A percentile compares a stretch with the other conserved stretches of the same genome.
Conservation (phyloP, 2,797 vertebrate species). For the Taeniopygia guttata region DNA sequence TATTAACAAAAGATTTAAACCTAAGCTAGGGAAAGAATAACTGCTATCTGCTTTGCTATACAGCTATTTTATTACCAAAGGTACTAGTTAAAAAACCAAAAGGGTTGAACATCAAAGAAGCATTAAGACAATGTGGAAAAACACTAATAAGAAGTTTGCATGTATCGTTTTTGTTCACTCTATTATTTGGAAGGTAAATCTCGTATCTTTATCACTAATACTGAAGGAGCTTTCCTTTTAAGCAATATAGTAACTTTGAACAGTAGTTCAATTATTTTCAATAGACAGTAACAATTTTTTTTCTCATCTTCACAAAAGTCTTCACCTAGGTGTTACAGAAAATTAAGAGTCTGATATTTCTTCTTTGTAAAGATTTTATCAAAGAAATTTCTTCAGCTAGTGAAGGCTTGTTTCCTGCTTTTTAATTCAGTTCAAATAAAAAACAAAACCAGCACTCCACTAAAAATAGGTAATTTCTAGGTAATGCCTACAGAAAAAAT, state of each 20-base stretch:
- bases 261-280: background rate
- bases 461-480: background rate
- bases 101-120: background rate
- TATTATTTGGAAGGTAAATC: background rate
- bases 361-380: background rate
- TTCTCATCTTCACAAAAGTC: background rate
- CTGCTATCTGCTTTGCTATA: background rate
- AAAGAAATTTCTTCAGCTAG: background rate
- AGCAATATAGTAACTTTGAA: background rate
- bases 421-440: background rate
- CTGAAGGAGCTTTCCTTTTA: background rate
- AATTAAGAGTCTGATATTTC: background rate
- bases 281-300: background rate
- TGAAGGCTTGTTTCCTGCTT: background rate
- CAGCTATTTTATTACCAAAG: background rate
- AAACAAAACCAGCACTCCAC: background rate
- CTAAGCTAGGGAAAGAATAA: background rate
- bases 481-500: background rate
- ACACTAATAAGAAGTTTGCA: background rate
- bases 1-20: background rate
- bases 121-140: background rate
- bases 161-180: background rate
- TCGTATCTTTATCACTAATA: background rate
- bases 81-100: background rate
- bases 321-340: background rate